Evolutionary conservation across 1,140 invertebrate species (phyloP).

Genomic region (Calliphora vicina): DNA sequence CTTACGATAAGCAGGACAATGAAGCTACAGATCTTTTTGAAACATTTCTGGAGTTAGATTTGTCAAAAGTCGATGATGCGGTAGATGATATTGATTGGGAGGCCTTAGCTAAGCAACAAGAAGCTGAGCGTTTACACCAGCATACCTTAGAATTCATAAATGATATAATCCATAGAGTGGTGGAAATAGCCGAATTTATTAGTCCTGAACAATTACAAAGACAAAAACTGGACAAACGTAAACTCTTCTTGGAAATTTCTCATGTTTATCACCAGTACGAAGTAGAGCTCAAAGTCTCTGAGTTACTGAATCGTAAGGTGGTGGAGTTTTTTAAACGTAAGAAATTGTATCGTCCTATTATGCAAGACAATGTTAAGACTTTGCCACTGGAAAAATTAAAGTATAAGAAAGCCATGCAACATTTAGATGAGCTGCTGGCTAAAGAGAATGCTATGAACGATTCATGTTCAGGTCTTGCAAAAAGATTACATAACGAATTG

Average conservation of each 20-base stretch:
- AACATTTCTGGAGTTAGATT: not conserved
- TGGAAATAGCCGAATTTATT: not conserved
- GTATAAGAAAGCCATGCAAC: not conserved
- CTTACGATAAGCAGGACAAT: not conserved
- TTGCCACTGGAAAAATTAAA: not conserved
- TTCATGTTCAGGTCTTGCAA: too few relatives aligned
- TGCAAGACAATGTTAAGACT: not conserved
- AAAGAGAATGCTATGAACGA: not conserved
- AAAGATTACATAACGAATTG: too few relatives aligned
- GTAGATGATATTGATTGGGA: conserved; percentile 2
- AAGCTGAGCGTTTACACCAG: not conserved
- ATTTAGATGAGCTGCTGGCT: conserved; percentile 25
- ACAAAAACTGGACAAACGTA: conserved; percentile 21
- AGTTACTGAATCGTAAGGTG: conserved; percentile 8
- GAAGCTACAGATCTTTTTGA: not conserved
- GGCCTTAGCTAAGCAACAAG: not conserved
- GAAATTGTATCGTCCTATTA: conserved; percentile 7
- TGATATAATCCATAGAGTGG: conserved; percentile 1
- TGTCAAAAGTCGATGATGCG: not conserved
- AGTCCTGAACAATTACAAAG: not conserved
- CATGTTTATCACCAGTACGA: not conserved
- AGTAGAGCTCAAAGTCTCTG: not conserved
- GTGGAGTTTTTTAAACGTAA: conserved; percentile 19
- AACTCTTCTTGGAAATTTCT: not conserved
- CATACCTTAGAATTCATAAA: not conserved